Evolutionary conservation across 1,140 invertebrate species (phyloP).

Genomic region (Neuroterus valhalla): DNA sequence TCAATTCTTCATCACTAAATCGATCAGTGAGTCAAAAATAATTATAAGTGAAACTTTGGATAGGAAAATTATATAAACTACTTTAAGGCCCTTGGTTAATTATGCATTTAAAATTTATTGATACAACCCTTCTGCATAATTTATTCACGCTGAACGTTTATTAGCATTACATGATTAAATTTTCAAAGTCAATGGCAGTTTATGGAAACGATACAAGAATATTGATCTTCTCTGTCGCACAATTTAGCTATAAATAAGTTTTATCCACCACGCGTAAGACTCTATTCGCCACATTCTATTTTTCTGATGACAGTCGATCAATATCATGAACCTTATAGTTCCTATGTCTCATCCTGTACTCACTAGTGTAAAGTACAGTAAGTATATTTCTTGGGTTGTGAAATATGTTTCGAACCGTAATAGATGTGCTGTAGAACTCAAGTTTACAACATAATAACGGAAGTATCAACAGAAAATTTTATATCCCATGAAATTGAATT

Average conservation of each 20-base stretch:
- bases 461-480: too few species aligned
- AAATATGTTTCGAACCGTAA: too few species aligned
- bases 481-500: too few species aligned
- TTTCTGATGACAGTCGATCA: conserved; percentile 25
- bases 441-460: too few species aligned
- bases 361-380: not conserved
- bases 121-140: not conserved
- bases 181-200: conserved; percentile 29
- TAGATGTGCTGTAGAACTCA: too few species aligned
- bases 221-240: conserved; percentile 25
- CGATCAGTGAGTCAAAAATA: too few species aligned
- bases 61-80: too few species aligned
- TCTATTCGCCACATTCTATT: conserved; percentile 23
- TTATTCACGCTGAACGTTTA: not conserved
- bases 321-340: conserved; percentile 15
- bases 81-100: too few species aligned
- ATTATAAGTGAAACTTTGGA: too few species aligned
- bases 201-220: conserved; percentile 14
- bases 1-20: too few species aligned
- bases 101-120: not conserved
- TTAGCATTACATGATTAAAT: not conserved
- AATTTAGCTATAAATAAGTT: conserved; percentile 29
- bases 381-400: not conserved
- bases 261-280: conserved; percentile 24
- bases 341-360: not conserved